A percentile compares a stretch with the other conserved stretches of the same genome.
Evolutionary conservation across 2,797 vertebrate species (phyloP).

Genomic region (Pogonophryne albipinna): DNA sequence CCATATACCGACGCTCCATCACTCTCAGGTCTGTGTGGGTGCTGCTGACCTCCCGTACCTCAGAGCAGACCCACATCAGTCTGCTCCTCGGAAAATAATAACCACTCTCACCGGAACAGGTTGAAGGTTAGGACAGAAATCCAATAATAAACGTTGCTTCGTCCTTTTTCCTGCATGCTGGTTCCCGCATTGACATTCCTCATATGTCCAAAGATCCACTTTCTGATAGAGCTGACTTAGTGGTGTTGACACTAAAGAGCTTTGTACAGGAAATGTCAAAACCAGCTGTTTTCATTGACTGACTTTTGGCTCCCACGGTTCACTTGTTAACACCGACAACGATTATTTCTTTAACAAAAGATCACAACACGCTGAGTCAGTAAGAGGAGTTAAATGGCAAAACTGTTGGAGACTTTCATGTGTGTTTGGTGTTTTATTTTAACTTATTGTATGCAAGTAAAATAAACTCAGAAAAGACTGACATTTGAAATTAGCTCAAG

Average conservation of each 20-base stretch:
- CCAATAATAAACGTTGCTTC: slow-evolving; percentile 43
- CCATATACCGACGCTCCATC: slow-evolving; percentile 64
- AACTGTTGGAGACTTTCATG: slow-evolving; percentile 39
- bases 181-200: slow-evolving; percentile 46
- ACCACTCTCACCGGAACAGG: slow-evolving; percentile 34
- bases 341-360: slow-evolving; percentile 49
- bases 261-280: slow-evolving; percentile 66
- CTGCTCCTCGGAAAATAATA: slow-evolving; percentile 56
- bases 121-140: slow-evolving; percentile 55
- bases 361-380: slow-evolving; percentile 49
- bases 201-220: slow-evolving; percentile 59
- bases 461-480: slow-evolving; percentile 6
- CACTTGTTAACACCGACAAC: slow-evolving; percentile 39
- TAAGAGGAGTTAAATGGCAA: slow-evolving; percentile 51
- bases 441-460: slow-evolving; percentile 19
- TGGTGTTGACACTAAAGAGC: slow-evolving; percentile 42
- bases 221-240: slow-evolving; percentile 50
- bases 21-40: slow-evolving; percentile 50
- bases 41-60: slow-evolving; percentile 46
- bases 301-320: slow-evolving; percentile 32
- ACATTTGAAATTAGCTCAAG: slow-evolving; percentile 4
- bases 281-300: slow-evolving; percentile 58
- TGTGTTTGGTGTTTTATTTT: slow-evolving; percentile 35
- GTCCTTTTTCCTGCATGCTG: slow-evolving; percentile 37
- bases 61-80: slow-evolving; percentile 30